Base-by-base conservation (phyloP, 2,113 vertebrate species). In the Pipra filicauda region DNA sequence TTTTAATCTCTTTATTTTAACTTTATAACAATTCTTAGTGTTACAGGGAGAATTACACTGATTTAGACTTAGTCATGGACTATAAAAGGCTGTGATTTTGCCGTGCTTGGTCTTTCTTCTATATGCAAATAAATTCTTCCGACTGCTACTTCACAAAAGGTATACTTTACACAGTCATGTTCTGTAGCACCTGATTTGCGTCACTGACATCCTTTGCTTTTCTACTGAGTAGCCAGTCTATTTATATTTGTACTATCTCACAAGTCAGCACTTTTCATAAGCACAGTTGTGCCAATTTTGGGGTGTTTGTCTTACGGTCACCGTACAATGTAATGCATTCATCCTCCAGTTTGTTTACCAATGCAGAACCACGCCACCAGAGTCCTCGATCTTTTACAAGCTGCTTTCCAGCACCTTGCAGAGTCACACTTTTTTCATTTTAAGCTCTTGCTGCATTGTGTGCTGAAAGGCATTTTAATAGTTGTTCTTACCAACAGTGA, bases 121-220 rank as follows among this genome's bases (percentile, higher is more conserved):
- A 21, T 8, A 21, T 22, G 21, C 4, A 71, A 76, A 17, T 12
- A 37, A 52, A 13, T 54, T 86, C 19, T 86, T 87, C 17, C 37
- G 30, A 21, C 39, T 67, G 14, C 12, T 66, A 5, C 9, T 74
- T 88, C 28, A 51, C 19, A 59, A 33, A 86, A 67, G 41, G 5
- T 0, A 0, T 41, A 23, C 8, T 69, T 65, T 28, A 62, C 9
- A 28, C 5, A 44, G 24, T 18, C 17, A 5, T 12, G 12, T 49
- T 65, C 58, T 24, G 9, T 46, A 49, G 20, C 20, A 91, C 10
- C 54, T 75, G 26, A 79, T 69, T 15, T 78, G 35, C 0, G 0
- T 66, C 6, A 2, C 37, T 77, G 64, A 6, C 9, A 46, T 61
- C 30, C 35, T 91, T 65, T 65, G 21, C 5, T 86, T 80, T 76